A percentile compares a stretch with the other conserved stretches of the same genome.
phyloP scores from a whole-genome alignment of 2,113 vertebrate species.

The Scophthalmus maximus region DNA sequence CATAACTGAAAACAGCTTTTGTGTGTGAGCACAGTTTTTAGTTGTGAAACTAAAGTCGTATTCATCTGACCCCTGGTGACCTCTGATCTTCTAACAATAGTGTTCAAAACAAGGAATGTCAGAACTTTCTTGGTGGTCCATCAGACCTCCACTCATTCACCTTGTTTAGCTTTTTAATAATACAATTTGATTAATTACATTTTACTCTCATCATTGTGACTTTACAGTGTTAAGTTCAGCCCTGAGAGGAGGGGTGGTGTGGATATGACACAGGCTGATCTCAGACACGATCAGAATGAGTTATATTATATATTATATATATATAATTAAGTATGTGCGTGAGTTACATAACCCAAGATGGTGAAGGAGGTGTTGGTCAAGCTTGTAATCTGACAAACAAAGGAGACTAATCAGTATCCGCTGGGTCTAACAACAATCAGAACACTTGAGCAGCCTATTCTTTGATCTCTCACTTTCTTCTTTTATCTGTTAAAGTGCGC shows the following conservation, averaged over 20 bases:
- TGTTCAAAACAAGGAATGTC: no score
- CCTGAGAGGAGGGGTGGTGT: no score
- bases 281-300: no score
- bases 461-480: constrained; percentile 56
- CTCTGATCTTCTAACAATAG: not conserved
- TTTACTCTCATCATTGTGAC: no score
- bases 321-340: not conserved
- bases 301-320: no score
- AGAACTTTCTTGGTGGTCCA: no score
- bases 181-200: no score
- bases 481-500: constrained; percentile 69
- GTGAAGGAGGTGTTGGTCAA: not conserved
- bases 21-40: no score
- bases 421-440: constrained; percentile 25
- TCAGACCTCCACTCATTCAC: not conserved
- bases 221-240: no score
- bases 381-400: constrained; percentile 25
- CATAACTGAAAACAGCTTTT: no score
- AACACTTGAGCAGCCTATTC: constrained; percentile 44
- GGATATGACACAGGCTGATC: no score
- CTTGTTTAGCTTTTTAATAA: not conserved
- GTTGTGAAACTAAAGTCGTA: no score
- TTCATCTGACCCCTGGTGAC: not conserved
- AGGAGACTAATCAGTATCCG: constrained; percentile 8
- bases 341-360: not conserved